Evolutionary conservation across 2,888 invertebrate genomes (phyloP), one percentile per base, ranked within the genome.

Genomic region (Nomada fucata): DNA sequence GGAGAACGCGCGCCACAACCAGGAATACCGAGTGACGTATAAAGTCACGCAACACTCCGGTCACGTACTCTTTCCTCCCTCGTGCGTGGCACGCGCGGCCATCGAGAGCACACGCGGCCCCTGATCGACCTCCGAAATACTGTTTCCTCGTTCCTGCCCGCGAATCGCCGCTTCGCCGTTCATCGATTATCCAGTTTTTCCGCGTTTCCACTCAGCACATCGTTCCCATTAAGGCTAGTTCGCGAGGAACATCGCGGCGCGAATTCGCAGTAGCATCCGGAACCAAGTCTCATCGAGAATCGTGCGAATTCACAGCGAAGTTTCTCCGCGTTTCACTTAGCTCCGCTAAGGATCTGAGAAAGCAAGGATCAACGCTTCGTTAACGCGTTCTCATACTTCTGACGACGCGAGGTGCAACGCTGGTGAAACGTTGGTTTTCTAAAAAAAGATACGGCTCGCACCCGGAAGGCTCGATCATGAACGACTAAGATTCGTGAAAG

Each of bases 61-160:
- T 87, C 87, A 80, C 77, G 85, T 83, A 79, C 20, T 65, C 60
- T 23, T 50, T 59, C 59, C 70, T 64, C 67, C 55, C 61, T 52
- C 69, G 47, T 26, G 44, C 50, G 47, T 72, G 26, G 73, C 13
- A 59, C 55, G 61, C 71, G 61, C 68, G 60, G 60, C 23, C 67
- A 55, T 57, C 20, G 61, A 53, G 57, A 13, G n/a, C 18, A 52
- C 26, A 18, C 55, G 74, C 59, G 53, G 42, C 47, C 13, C 18
- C 20, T 60, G 79, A 84, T 83, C 71, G 55, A 47, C 74, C 64
- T 36, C 57, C 18, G n/a, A 15, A 18, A 57, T 15, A 15, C 29
- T 36, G 36, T 57, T 11, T 18, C 9, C 10, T 0, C 10, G 11
- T 23, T 23, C 23, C 10, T 29, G 57, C 5, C 15, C 7, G 11